Conservation (phyloP, 2,888 invertebrate genomes). For the Amorpha juglandis region DNA sequence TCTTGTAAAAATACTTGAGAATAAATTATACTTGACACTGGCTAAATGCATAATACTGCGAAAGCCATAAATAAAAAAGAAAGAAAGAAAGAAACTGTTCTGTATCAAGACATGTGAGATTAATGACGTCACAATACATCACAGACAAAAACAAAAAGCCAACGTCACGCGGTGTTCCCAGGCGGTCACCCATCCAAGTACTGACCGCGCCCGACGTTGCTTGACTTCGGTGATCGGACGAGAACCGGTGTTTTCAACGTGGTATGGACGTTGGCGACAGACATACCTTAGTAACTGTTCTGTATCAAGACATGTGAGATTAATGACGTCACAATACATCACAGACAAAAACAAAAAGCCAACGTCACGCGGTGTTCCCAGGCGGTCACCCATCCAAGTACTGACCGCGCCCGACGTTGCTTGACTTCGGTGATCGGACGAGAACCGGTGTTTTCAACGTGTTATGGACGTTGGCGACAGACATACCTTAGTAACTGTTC, state of each 20-base stretch:
- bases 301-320: background rate
- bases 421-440: constrained; percentile 82
- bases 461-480: constrained; percentile 13
- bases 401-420: constrained; percentile 79
- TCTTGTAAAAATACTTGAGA: too few species aligned
- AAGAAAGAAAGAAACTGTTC: background rate
- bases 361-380: constrained; percentile 46
- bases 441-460: constrained; percentile 47
- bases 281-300: background rate
- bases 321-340: too few species aligned
- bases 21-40: too few species aligned
- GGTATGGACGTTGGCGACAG: constrained; percentile 27
- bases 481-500: background rate
- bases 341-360: background rate
- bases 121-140: too few species aligned
- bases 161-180: constrained; percentile 45
- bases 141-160: constrained; percentile 30
- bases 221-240: constrained; percentile 82
- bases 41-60: too few species aligned
- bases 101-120: too few species aligned
- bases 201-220: constrained; percentile 79
- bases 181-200: constrained; percentile 81
- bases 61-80: too few species aligned
- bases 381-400: constrained; percentile 81
- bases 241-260: constrained; percentile 47